Conservation (phyloP, 1,140 invertebrate species). For the Drosophila sturtevanti region DNA sequence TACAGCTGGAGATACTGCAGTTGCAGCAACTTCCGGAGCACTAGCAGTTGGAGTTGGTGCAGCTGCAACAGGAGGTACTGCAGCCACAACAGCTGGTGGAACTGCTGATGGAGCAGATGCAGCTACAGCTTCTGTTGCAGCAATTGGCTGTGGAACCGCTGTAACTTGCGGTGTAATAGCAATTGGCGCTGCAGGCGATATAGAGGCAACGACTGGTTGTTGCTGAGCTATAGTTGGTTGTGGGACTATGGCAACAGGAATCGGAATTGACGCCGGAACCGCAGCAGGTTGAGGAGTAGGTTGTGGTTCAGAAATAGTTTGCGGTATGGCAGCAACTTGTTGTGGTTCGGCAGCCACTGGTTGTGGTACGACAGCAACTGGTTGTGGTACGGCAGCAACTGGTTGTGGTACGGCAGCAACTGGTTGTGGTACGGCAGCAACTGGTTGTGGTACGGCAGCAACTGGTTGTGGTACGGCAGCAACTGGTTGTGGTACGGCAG, state of each 20-base stretch:
- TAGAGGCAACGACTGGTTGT: neutral
- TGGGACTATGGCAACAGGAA: neutral
- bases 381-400: neutral
- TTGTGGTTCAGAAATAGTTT: neutral
- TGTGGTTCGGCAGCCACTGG: slow-evolving; percentile 2
- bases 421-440: too few species aligned
- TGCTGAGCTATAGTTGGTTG: neutral
- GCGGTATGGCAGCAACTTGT: neutral
- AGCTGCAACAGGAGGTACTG: neutral
- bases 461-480: neutral
- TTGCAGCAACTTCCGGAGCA: neutral
- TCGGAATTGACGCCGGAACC: neutral
- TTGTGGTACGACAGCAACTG: neutral
- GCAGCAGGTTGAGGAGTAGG: neutral
- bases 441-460: neutral
- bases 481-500: neutral
- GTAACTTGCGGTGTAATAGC: neutral
- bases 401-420: neutral
- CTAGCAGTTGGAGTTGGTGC: neutral
- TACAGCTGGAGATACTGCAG: neutral
- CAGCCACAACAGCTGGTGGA: neutral
- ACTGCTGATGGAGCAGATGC: neutral
- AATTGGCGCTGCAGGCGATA: neutral
- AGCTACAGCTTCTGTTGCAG: neutral
- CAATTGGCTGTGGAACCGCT: neutral